Conservation (phyloP, 2,113 vertebrate species). For the Proterorhinus semilunaris region DNA sequence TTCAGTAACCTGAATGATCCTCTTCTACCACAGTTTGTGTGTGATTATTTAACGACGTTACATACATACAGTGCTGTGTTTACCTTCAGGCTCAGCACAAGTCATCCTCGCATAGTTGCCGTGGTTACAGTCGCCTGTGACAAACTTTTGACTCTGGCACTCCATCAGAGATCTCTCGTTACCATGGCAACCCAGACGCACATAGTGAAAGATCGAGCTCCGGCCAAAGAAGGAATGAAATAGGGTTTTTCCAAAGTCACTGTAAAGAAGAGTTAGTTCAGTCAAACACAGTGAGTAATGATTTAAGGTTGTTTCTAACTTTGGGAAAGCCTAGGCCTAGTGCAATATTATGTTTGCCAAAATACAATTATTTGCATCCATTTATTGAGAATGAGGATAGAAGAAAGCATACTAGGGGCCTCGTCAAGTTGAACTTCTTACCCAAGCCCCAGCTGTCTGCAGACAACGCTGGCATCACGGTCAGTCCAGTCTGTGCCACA, state of each 20-base stretch:
- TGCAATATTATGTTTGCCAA: too few relatives aligned
- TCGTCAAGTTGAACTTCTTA: constrained; percentile 36
- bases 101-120: constrained; percentile 74
- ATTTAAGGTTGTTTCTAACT: too few relatives aligned
- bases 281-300: too few relatives aligned
- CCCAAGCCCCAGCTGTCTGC: constrained; percentile 84
- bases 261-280: constrained; percentile 42
- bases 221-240: constrained; percentile 69
- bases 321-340: too few relatives aligned
- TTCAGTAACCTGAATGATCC: too few relatives aligned
- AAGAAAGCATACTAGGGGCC: too few relatives aligned
- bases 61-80: constrained; percentile 12
- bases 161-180: constrained; percentile 80
- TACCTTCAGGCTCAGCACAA: constrained; percentile 83
- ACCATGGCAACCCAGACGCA: constrained; percentile 82
- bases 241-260: constrained; percentile 81
- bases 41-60: too few relatives aligned
- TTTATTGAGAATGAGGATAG: too few relatives aligned
- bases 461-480: constrained; percentile 84
- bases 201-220: constrained; percentile 77
- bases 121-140: constrained; percentile 73
- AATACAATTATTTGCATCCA: too few relatives aligned
- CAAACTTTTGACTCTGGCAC: constrained; percentile 75
- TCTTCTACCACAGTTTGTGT: too few relatives aligned
- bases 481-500: constrained; percentile 85